Evolutionary conservation across 2,888 invertebrate genomes (phyloP).

Genomic region (Mayetiola destructor): DNA sequence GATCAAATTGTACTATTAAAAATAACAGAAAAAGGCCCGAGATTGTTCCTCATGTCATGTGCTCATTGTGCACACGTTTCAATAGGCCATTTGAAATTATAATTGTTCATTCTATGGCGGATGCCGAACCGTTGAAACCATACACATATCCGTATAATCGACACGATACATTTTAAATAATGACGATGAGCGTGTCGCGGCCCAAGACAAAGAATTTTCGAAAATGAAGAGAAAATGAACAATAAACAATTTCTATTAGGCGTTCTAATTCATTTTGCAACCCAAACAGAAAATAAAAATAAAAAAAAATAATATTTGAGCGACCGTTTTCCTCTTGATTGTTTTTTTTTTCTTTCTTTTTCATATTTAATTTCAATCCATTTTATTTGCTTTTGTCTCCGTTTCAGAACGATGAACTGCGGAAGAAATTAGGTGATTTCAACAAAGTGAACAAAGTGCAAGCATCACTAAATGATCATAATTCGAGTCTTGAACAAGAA

Average conservation of each 20-base stretch:
- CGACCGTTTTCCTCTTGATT: not conserved
- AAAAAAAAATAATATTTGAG: no score
- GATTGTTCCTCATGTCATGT: not conserved
- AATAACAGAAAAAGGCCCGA: not conserved
- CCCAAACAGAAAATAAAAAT: no score
- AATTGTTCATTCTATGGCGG: not conserved
- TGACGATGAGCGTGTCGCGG: no score
- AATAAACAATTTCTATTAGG: not conserved
- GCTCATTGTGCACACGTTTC: not conserved
- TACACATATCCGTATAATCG: no score
- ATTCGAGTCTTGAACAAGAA: conserved; percentile 59
- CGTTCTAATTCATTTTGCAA: conserved; percentile 11
- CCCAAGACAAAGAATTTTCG: no score
- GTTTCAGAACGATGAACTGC: conserved; percentile 58
- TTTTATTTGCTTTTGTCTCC: conserved; percentile 13
- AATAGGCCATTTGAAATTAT: conserved; percentile 1
- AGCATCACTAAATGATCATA: conserved; percentile 60
- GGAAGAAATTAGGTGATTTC: conserved; percentile 68
- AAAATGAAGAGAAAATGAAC: no score
- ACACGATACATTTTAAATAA: no score
- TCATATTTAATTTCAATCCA: not conserved
- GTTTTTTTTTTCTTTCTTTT: not conserved
- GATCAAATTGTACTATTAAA: not conserved
- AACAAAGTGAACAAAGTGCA: conserved; percentile 73
- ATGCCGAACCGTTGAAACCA: no score